Evolutionary conservation across 2,888 invertebrate genomes (phyloP).

Genomic region (Clitarchus hookeri): DNA sequence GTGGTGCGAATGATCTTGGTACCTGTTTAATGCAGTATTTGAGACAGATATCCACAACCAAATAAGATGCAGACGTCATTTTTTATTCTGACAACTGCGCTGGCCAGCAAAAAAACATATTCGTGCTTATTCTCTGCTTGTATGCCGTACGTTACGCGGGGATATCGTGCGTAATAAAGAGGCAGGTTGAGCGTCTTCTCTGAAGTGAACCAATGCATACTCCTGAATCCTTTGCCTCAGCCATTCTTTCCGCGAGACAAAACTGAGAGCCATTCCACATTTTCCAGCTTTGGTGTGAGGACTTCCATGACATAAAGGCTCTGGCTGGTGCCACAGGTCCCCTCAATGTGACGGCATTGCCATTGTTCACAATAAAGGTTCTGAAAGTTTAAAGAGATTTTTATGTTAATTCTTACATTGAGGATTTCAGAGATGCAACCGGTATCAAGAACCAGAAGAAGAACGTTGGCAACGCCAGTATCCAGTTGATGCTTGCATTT

Average conservation of each 20-base stretch:
- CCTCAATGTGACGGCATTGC: not conserved
- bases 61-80: not conserved
- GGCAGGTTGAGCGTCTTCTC: not conserved
- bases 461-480: not conserved
- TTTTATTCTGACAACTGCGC: constrained; percentile 17
- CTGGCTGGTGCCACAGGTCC: not conserved
- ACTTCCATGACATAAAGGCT: not conserved
- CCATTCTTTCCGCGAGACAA: not conserved
- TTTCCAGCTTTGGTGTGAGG: not conserved
- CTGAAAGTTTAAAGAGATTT: not conserved
- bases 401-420: not conserved
- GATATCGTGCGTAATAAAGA: not conserved
- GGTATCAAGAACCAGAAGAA: not conserved
- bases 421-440: not conserved
- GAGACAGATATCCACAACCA: not conserved
- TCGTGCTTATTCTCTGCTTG: not conserved
- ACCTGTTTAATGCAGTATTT: not conserved
- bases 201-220: too few relatives aligned
- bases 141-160: not conserved
- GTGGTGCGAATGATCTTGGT: not conserved
- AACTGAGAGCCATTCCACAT: not conserved
- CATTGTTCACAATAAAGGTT: not conserved
- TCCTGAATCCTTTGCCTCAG: not conserved
- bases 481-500: not conserved
- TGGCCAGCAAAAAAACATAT: not conserved